Base-by-base conservation (phyloP, 1,140 invertebrate genomes). In the Plectus sambesii region DNA sequence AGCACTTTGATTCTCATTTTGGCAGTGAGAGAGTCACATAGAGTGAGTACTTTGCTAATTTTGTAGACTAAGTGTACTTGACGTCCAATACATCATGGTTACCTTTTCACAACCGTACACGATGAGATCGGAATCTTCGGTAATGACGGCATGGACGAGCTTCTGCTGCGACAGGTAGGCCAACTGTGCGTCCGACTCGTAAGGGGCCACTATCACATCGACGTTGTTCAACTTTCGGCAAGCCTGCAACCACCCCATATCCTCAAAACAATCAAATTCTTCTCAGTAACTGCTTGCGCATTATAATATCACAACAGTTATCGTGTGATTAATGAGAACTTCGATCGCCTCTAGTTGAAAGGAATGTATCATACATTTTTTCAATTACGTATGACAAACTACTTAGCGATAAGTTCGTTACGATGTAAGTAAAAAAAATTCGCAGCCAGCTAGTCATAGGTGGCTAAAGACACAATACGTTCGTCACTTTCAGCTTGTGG, bases 151-250 rank as follows among this genome's bases (percentile, higher is more conserved):
- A 63, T 98, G 81, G 26, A 82, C 92, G 47, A 94, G 78, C 47
- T 82, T 81, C 42, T 75, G 78, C 24, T 81, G 78, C 69, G 82
- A 85, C 2, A 99, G 75, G 73, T 84, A 98, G 0, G 92, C 89
- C 47, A 99, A 74, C 73, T 99, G 92, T 35, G 94, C 85, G 74
- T 99, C 94, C 2, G 94, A 90, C 76, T 99, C 94, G 72, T 96
- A 98, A 0, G 94, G 94, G 22, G 94, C 90, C 22, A 98, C 87
- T 65, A 98, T 85, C 69, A 87, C 92, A 69, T 99, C 89, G 12
- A 97, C 79, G 60, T 83, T 81, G 2, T 75, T 66, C 42, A 64
- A 40, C 2, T 76, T 73, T 22, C 84, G 77, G 47, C 74, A 90
- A 52, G 79, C 79, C 72, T 83, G 77, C 36, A 84, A 39, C 27